Percentiles rank a stretch among this genome's conserved stretches.
Evolutionary conservation across 2,113 vertebrate species (phyloP).

Genomic region (Vulpes vulpes): DNA sequence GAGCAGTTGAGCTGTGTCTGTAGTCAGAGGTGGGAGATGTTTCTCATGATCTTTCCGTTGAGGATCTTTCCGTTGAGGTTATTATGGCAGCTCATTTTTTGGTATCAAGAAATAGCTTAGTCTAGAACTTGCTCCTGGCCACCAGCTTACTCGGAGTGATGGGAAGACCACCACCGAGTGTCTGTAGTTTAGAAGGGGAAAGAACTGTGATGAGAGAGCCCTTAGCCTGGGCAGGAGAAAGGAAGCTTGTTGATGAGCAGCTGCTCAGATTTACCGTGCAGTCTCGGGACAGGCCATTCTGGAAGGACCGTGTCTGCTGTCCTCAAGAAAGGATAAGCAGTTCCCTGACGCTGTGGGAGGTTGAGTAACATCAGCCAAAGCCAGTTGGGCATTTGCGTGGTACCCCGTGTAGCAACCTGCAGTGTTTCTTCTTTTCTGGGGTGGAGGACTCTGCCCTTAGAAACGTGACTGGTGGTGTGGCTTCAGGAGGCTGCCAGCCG

Average conservation of each 20-base stretch:
- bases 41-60: fast-evolving
- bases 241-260: background rate
- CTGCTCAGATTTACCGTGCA: background rate
- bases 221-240: no score
- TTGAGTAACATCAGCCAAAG: background rate
- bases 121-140: background rate
- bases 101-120: no score
- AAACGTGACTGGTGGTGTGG: background rate
- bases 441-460: background rate
- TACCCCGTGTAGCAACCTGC: background rate
- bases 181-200: background rate
- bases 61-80: fast-evolving
- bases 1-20: fast-evolving
- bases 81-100: no score
- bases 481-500: background rate
- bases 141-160: background rate
- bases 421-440: background rate
- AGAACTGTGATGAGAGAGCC: background rate
- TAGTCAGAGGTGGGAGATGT: background rate
- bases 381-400: background rate
- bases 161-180: background rate
- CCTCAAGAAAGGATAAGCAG: fast-evolving
- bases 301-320: background rate
- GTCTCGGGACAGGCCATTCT: background rate
- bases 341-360: no score